A percentile compares a stretch with the other conserved stretches of the same genome.
phyloP scores from a whole-genome alignment of 64 coral and sea anemone genomes.

The Montipora sp. region DNA sequence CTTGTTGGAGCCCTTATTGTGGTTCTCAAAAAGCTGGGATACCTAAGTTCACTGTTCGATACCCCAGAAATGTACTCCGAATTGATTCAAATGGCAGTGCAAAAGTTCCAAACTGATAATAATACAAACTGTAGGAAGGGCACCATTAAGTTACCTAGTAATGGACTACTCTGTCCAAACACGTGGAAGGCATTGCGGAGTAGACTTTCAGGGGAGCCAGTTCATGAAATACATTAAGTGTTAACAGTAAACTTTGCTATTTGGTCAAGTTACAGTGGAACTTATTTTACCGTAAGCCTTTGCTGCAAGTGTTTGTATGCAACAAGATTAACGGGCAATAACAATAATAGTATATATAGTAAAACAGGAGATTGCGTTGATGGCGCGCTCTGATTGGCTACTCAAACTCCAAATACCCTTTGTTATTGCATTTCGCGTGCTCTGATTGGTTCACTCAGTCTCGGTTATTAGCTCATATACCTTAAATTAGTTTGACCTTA shows the following conservation, averaged over 20 bases:
- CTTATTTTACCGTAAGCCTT: too few species aligned
- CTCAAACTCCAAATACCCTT: too few species aligned
- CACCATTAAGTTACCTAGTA: slow-evolving; percentile 28
- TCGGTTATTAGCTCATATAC: too few species aligned
- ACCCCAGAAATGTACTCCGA: slow-evolving; percentile 56
- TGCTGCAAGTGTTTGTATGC: too few species aligned
- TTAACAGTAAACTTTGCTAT: neutral
- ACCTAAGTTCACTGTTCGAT: slow-evolving; percentile 64
- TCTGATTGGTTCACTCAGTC: too few species aligned
- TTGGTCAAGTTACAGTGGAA: too few species aligned
- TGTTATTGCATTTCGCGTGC: too few species aligned
- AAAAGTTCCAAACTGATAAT: slow-evolving; percentile 78
- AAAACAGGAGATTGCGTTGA: too few species aligned
- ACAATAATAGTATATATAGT: too few species aligned
- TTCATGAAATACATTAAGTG: neutral
- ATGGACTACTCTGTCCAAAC: slow-evolving; percentile 50
- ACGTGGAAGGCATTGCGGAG: slow-evolving; percentile 61
- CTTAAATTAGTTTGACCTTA: too few species aligned
- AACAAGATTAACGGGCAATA: too few species aligned
- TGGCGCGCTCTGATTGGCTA: too few species aligned
- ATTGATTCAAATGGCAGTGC: slow-evolving; percentile 59
- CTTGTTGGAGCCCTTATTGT: slow-evolving; percentile 17
- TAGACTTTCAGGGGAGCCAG: neutral
- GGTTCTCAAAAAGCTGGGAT: slow-evolving; percentile 50
- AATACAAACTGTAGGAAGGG: slow-evolving; percentile 38